phyloP scores from a whole-genome alignment of 2,113 vertebrate species.

The Chionomys nivalis region DNA sequence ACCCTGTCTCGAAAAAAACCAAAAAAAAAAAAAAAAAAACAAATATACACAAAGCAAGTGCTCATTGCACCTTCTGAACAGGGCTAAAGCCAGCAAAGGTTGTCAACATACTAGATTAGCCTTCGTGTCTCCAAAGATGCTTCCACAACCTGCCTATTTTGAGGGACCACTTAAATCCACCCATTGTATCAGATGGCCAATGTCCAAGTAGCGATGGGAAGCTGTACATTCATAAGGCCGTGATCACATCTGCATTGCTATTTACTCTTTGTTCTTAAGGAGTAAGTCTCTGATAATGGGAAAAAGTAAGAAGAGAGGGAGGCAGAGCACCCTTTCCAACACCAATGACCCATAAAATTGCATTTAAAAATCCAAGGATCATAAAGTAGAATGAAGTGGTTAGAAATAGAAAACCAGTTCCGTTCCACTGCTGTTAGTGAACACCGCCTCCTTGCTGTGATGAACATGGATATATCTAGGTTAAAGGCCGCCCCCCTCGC shows the following conservation, averaged over 20 bases:
- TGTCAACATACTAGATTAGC: not conserved
- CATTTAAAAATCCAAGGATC: conserved; percentile 65
- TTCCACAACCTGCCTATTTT: not conserved
- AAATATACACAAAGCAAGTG: conserved; percentile 5
- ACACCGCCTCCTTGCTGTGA: not conserved
- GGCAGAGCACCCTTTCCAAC: conserved; percentile 41
- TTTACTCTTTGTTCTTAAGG: conserved; percentile 56
- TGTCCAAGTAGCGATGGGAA: not conserved
- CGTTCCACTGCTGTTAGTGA: not conserved
- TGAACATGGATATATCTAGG: not conserved
- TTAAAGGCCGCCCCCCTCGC: not conserved
- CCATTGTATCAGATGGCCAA: conserved; percentile 34
- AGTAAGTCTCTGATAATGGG: conserved; percentile 35
- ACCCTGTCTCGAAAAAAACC: no score
- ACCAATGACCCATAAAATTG: conserved; percentile 56
- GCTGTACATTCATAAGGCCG: not conserved
- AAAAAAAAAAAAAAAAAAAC: no score
- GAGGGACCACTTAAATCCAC: not conserved
- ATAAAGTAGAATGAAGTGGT: conserved; percentile 23
- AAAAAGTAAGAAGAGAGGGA: conserved; percentile 36
- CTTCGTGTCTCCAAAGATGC: not conserved
- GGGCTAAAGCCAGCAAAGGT: not conserved
- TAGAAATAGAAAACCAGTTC: conserved; percentile 49
- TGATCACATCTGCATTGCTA: not conserved
- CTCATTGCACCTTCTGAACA: not conserved